These are phyloP conservation scores for Phenganax stokvisi DNA, from an alignment of 92 coral and sea anemone species.

Conservation along the genomic window DNA sequence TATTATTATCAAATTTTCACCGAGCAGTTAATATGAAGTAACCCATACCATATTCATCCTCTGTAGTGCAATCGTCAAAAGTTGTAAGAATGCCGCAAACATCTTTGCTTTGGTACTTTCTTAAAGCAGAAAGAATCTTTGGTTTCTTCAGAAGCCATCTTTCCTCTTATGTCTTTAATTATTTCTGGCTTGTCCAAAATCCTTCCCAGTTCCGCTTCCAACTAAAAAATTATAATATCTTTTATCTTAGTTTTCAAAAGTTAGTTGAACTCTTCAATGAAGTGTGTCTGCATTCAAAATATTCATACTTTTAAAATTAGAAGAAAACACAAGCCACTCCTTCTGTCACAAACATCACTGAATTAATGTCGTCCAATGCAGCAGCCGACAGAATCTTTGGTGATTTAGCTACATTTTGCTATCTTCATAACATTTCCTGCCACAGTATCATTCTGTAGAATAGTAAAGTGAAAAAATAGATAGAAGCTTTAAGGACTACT, in stretches of 20 bases:
- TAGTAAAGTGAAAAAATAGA: no score
- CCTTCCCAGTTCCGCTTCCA: not conserved
- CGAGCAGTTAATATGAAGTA: no score
- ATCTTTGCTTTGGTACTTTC: constrained; percentile 24
- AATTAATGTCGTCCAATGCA: constrained; percentile 46
- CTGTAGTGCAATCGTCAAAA: constrained; percentile 43
- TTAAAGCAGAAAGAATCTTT: constrained; percentile 39
- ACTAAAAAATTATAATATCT: not conserved
- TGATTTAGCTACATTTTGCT: constrained; percentile 4
- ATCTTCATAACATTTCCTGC: constrained; percentile 2
- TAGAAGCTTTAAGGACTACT: not conserved
- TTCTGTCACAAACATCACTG: constrained; percentile 9
- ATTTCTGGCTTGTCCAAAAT: not conserved
- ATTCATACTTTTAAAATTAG: no score
- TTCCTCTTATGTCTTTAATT: not conserved
- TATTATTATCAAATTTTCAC: no score
- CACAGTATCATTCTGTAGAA: not conserved
- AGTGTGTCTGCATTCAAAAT: constrained; percentile 1
- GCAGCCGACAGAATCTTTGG: constrained; percentile 32
- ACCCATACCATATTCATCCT: constrained; percentile 15
- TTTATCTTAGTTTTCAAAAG: no score
- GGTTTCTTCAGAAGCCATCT: constrained; percentile 5
- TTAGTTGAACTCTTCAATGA: no score
- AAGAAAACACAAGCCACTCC: no score
- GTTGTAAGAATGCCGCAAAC: constrained; percentile 2